Evolutionary conservation across 2,113 vertebrate species (phyloP), one percentile per base, ranked within the genome.

Genomic region (Gracilinanus agilis): DNA sequence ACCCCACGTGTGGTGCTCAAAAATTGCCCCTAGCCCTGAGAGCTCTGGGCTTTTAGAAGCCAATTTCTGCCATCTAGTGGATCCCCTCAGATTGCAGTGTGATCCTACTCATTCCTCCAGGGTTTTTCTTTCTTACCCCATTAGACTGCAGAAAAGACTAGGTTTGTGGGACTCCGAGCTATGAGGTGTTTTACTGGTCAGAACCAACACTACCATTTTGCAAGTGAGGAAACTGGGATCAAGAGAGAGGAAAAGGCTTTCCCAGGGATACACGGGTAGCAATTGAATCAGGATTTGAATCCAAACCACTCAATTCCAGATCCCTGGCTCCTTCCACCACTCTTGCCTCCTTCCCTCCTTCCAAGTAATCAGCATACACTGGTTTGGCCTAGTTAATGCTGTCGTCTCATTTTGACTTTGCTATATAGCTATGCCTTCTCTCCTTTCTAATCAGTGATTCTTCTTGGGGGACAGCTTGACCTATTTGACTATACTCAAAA

Each of bases 11-110:
- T 88, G 9, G 56, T 93, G 90, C 29, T 55, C 90, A 93, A 21
- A 75, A n/a, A 90, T 54, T 88, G 24, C n/a, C 90, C 88, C 55
- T 49, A 53, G 23, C 13, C 16, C 53, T 93, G 55, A 44, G 92
- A 90, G 40, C 21, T 92, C 49, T 23, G 40, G 13, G 10, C 29
- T 55, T 25, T 25, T 24, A 2, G 29, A 61, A 96, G 91, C 96
- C 92, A 24, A 90, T 0, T 0, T 93, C 0, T 96, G 98, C 97
- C 97, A 98, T 96, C 98, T 98, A 98, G 96, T 96, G 98, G 96
- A 55, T 93, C 34, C 0, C 67, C 53, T 13, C 0, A 40, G 49
- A 92, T 90, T 91, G 4, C 67, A 83, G 2, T 40, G 19, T 34
- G 9, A 7, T 40, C 8, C 2, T n/a, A 75, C 12, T 56, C 55